Evolutionary conservation across 1,140 invertebrate genomes (phyloP), one percentile per base, ranked within the genome.

Genomic region (Sweltsa coloradensis): DNA sequence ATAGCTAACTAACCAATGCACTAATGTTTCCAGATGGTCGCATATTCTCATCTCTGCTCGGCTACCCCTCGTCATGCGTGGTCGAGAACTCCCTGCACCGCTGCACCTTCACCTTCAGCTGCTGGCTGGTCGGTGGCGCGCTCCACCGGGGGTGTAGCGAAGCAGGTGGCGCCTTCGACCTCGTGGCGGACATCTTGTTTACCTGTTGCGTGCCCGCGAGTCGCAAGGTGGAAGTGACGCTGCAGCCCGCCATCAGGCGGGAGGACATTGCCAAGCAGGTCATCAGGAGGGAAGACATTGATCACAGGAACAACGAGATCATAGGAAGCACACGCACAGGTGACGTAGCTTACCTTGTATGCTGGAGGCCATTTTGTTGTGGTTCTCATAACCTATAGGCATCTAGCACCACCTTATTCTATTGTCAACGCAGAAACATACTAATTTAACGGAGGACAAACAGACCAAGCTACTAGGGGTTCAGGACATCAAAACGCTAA

Each of bases 91-190:
- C 69, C 19, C 66, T 72, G 0, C 67, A 73, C 52, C 65, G 74
- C 1, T 84, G 81, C 53, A 78, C 77, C 0, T 63, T 83, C 43
- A 71, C 76, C n/a, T 60, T 83, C 39, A 71, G 75, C n/a, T 84
- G 81, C 57, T 83, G 81, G 79, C 60, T 81, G 26, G 71, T 73
- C 19, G 81, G 81, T 2, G 81, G 79, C 16, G 69, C 67, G 34
- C 68, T 74, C 51, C 23, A 27, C 41, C 66, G 73, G 27, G 78
- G 78, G 9, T 81, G 79, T 55, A 78, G 79, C 6, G 67, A 67
- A 34, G 70, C 70, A 9, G 37, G 36, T 5, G 36, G 4, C 4
- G 36, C 19, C 5, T 26, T 61, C 67, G 49, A 51, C 25, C 34
- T 49, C 3, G 25, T 55, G 11, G 43, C 55, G 6, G 55, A 54